Base-by-base conservation (phyloP, 2,113 vertebrate species). In the Equus przewalskii region DNA sequence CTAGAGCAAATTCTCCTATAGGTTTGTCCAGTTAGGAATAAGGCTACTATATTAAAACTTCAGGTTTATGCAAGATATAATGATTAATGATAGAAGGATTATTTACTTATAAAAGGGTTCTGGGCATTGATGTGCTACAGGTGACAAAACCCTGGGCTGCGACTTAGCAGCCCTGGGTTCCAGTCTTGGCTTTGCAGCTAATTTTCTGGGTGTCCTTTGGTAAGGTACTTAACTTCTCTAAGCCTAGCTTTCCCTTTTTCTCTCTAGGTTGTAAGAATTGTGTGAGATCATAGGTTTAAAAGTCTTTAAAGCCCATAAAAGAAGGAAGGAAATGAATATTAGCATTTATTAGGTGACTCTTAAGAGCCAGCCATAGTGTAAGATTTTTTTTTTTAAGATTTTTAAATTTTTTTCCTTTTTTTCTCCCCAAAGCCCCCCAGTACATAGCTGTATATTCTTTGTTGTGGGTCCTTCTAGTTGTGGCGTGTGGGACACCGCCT, bases 241-340 rank as follows among this genome's bases (percentile, higher is more conserved):
- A 96, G 69, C 51, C 36, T 91, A 30, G 36, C 21, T 51, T 78
- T 72, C 36, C 76, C 19, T 4, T 2, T 88, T 82, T 96, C 64
- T 78, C n/a, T 92, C 58, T 70, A 80, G 62, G 46, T 87, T 96
- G 46, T 65, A 95, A 56, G n/a, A 78, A 82, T 96, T 33, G 5
- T 30, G 28, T 95, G 73, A 73, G 67, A 90, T 67, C 44, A 33
- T 80, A 75, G 24, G 15, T n/a, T 95, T 86, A 78, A 86, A 97
- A 89, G 26, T 90, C 51, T 91, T 67, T 87, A 54, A 89, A 85
- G 21, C 56, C 67, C 67, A 67, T 30, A 65, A 72, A 89, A 62
- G 78, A 83, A 72, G 79, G 51, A 80, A 85, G 36, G 33, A 60
- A 81, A 89, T 60, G 22, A 75, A 56, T 62, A 51, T 62, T 89